These are phyloP conservation scores for Alca torda DNA, from an alignment of 2,797 vertebrate genomes.

Conservation along the genomic window DNA sequence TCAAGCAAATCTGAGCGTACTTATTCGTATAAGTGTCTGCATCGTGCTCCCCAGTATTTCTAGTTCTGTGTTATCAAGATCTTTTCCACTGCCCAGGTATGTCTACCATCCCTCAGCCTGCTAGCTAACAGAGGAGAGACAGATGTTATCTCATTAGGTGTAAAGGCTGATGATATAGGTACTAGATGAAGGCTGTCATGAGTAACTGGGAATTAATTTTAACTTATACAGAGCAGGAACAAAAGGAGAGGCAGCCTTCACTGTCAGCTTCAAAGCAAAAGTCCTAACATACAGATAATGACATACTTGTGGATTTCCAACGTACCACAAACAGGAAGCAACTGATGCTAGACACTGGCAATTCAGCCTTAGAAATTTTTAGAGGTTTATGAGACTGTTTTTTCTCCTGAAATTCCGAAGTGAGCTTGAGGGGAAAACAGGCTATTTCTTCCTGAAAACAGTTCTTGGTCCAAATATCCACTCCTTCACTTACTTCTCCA, in stretches of 20 bases:
- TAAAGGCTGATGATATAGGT: neutral
- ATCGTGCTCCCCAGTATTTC: fast-evolving
- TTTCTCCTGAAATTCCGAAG: neutral
- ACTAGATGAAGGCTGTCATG: neutral
- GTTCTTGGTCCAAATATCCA: neutral
- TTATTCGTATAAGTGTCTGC: fast-evolving
- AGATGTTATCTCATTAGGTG: fast-evolving
- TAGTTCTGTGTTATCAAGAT: neutral
- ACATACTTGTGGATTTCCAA: neutral
- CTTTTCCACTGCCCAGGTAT: neutral
- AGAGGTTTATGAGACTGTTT: neutral
- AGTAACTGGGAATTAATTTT: neutral
- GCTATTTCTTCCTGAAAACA: neutral
- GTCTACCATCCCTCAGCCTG: neutral
- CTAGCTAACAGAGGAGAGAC: neutral
- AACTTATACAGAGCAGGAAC: neutral
- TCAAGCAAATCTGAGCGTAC: neutral
- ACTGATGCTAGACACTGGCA: neutral
- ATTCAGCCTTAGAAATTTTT: neutral
- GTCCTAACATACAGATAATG: neutral
- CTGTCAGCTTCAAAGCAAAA: neutral
- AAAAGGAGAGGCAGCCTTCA: neutral
- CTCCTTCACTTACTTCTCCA: neutral
- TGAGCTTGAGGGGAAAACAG: neutral
- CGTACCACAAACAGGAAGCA: neutral